These are phyloP conservation scores for Hylia prasina DNA, from an alignment of 2,113 vertebrate species.

Conservation along the genomic window DNA sequence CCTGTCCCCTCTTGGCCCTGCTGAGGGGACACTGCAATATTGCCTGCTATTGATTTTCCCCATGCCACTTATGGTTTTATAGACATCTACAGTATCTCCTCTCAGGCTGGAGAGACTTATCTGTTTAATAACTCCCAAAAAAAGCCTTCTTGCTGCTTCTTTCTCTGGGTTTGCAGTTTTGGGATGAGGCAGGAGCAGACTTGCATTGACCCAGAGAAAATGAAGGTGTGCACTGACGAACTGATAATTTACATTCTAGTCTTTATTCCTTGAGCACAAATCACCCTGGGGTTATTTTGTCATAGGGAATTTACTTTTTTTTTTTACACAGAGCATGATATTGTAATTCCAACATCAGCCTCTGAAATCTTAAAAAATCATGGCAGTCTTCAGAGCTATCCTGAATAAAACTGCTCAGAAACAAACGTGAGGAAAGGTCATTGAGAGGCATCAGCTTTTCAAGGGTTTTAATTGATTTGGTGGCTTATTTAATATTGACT, in stretches of 20 bases:
- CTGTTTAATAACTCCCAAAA: neutral
- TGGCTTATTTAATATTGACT: neutral
- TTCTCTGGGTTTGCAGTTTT: neutral
- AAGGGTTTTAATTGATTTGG: neutral
- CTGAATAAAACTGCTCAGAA: neutral
- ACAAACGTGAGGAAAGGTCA: neutral
- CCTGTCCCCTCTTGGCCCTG: neutral
- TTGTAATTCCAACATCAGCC: neutral
- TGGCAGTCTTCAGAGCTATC: neutral
- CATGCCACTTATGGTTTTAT: neutral
- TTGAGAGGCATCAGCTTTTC: neutral
- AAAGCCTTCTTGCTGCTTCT: rapidly evolving
- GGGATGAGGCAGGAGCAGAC: neutral
- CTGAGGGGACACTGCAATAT: neutral
- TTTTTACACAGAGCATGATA: neutral
- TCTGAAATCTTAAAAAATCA: neutral
- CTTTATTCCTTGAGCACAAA: neutral
- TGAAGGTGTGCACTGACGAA: rapidly evolving
- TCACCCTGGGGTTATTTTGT: neutral
- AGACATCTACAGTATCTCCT: neutral
- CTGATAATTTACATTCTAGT: neutral
- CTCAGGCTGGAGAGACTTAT: neutral
- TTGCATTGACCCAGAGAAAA: neutral
- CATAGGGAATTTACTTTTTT: neutral
- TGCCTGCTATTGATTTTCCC: neutral